Evolutionary conservation across 1,140 invertebrate genomes (phyloP).

Genomic region (Drosophila orena): DNA sequence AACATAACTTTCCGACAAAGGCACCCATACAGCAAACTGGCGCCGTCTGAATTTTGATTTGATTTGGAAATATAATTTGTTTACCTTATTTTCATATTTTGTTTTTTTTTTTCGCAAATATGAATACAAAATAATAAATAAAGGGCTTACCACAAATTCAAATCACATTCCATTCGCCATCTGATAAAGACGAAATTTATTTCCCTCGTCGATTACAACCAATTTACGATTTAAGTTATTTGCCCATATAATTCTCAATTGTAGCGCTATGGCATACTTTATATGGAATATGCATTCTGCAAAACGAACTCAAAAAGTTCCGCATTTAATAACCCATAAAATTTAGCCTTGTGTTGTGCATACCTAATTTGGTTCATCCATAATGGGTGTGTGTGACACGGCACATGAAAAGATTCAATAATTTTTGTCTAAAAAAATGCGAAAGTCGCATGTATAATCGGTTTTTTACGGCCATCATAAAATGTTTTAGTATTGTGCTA

Average conservation of each 20-base stretch:
- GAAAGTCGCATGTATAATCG: conserved; percentile 41
- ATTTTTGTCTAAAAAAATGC: conserved; percentile 33
- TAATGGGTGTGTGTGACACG: conserved; percentile 47
- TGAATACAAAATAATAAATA: conserved; percentile 76
- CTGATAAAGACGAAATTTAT: conserved; percentile 69
- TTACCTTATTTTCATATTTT: not conserved
- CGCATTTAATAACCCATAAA: conserved; percentile 76
- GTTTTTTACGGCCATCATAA: conserved; percentile 59
- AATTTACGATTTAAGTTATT: conserved; percentile 74
- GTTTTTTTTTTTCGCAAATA: conserved; percentile 49
- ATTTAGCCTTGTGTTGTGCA: conserved; percentile 18
- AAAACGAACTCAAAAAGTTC: conserved; percentile 38
- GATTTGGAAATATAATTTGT: conserved; percentile 39
- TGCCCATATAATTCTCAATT: conserved; percentile 66
- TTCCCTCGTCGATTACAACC: conserved; percentile 69
- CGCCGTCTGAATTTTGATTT: conserved; percentile 78
- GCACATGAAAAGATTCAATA: conserved; percentile 41
- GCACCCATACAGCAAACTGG: conserved; percentile 50
- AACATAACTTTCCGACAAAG: conserved; percentile 78
- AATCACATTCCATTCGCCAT: conserved; percentile 74
- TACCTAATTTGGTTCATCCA: conserved; percentile 42
- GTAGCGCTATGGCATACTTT: conserved; percentile 25
- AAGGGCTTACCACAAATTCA: conserved; percentile 45
- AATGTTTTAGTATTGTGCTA: conserved; percentile 63
- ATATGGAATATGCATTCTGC: conserved; percentile 21